Conservation (phyloP, 1,140 invertebrate genomes). For the Nasonia vitripennis region DNA sequence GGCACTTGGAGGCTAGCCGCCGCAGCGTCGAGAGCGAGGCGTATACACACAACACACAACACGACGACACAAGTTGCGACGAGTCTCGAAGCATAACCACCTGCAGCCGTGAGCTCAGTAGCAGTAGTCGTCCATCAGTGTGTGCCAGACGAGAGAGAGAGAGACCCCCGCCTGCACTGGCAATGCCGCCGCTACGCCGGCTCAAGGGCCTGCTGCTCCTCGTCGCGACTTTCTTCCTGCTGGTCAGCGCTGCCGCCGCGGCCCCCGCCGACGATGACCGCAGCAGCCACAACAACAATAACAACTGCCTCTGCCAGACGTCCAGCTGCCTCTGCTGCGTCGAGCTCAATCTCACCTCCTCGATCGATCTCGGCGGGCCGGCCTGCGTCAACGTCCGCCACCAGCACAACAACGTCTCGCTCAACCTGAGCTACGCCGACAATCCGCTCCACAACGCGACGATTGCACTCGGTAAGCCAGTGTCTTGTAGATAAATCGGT, state of each 20-base stretch:
- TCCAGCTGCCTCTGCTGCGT: slow-evolving; percentile 72
- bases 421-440: slow-evolving; percentile 75
- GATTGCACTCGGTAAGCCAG: slow-evolving; percentile 71
- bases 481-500: slow-evolving; percentile 7
- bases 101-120: background rate
- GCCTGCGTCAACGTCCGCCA: slow-evolving; percentile 75
- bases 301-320: slow-evolving; percentile 72
- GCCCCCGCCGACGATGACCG: slow-evolving; percentile 34
- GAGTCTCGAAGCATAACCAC: slow-evolving; percentile 21
- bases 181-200: background rate
- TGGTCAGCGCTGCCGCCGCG: slow-evolving; percentile 59
- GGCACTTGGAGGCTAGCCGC: slow-evolving; percentile 43
- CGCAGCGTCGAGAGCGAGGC: slow-evolving; percentile 43
- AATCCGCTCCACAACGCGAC: slow-evolving; percentile 75
- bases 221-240: background rate
- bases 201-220: slow-evolving; percentile 54
- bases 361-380: slow-evolving; percentile 74
- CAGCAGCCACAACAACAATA: slow-evolving; percentile 41
- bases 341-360: slow-evolving; percentile 70
- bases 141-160: background rate
- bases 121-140: slow-evolving; percentile 1
- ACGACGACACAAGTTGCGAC: too few species aligned
- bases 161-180: background rate
- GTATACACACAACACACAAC: too few species aligned
- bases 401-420: slow-evolving; percentile 72